Conservation (phyloP, 2,113 vertebrate species). For the Lamprotornis superbus region DNA sequence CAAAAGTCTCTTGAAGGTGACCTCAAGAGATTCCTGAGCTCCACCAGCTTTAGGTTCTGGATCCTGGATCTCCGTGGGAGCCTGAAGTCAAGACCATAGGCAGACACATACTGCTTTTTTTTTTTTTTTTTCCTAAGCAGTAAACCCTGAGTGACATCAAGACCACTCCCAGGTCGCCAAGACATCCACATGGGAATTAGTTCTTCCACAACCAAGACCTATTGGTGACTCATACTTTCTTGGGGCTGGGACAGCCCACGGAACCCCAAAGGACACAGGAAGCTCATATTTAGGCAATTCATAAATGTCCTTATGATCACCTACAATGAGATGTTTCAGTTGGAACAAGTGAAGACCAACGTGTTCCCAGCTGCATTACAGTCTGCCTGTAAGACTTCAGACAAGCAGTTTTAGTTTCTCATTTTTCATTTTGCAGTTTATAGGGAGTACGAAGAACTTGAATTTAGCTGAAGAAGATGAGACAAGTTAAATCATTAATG, state of each 20-base stretch:
- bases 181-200: background rate
- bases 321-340: background rate
- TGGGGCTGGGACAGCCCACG: background rate
- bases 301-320: background rate
- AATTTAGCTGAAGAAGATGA: background rate
- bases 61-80: background rate
- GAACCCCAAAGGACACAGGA: background rate
- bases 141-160: background rate
- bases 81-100: background rate
- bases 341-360: rapidly evolving
- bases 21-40: background rate
- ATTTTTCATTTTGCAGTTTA: background rate
- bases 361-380: background rate
- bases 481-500: background rate
- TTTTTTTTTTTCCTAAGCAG: rapidly evolving
- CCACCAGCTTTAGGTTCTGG: background rate
- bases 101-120: background rate
- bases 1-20: background rate
- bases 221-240: background rate
- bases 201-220: background rate
- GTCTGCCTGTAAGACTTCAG: background rate
- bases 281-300: background rate
- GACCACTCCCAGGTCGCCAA: background rate
- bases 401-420: background rate
- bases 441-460: background rate